Evolutionary conservation across 2,113 vertebrate species (phyloP), one percentile per base, ranked within the genome.

Genomic region (Origma solitaria): DNA sequence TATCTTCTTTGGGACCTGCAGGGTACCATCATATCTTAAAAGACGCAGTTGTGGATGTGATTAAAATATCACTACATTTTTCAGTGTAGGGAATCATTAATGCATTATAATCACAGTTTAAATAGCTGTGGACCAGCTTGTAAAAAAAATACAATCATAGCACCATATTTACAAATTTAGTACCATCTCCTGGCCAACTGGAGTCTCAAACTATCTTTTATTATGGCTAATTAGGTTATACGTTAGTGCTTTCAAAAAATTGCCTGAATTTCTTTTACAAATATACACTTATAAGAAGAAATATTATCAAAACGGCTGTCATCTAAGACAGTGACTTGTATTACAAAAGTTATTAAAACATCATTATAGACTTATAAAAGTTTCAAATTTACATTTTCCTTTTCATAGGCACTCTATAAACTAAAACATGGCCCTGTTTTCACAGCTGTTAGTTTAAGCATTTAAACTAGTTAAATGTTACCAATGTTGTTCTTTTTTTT

Each of bases 331-430:
- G 96, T 97, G 96, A 93, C 49, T 82, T 72, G 78, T 69, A 85
- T 98, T 98, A 98, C 81, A 98, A 98, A 98, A 98, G 92, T 97
- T 97, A 97, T 94, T 92, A 97, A 98, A 98, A 98, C 96, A 95
- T 95, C 45, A 90, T 96, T 93, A 91, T 64, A 94, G 90, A 91
- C 60, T 96, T 96, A 97, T 83, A 98, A 97, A 97, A 94, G 82
- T 92, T 96, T 87, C 77, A 96, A 84, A 96, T 98, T 94, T 96
- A 97, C 96, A 96, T 65, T 94, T 97, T 95, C 88, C 82, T 95
- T 92, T 93, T 73, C 73, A 89, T 89, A 96, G 97, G 97, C 97
- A 97, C 97, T 97, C 94, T 96, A 92, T 93, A 86, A 96, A 96
- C 89, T 96, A 92, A 86, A 91, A 96, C 47, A 92, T 88, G 82